phyloP scores from a whole-genome alignment of 2,888 invertebrate genomes.

The Lithophane leautieri region DNA sequence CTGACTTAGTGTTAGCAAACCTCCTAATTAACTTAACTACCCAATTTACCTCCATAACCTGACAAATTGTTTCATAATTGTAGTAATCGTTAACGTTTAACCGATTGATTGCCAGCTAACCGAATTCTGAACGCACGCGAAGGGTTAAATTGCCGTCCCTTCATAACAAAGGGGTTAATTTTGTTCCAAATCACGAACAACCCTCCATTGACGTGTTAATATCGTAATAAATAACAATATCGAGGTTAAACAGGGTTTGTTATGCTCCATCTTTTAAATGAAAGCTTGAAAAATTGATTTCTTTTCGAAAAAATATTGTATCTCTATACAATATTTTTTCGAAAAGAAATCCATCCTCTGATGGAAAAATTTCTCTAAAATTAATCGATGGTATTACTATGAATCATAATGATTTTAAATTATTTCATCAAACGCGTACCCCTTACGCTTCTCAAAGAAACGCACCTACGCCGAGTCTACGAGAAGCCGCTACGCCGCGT shows the following conservation, averaged over 20 bases:
- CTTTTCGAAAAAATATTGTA: not conserved
- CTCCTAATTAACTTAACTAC: conserved; percentile 43
- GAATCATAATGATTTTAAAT: not conserved
- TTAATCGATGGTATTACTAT: not conserved
- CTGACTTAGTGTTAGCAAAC: conserved; percentile 15
- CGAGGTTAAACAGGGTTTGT: conserved; percentile 64
- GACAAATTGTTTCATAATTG: conserved; percentile 76
- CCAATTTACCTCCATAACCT: conserved; percentile 54
- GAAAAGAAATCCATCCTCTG: too few species aligned
- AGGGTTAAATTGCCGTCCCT: conserved; percentile 74
- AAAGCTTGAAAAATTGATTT: conserved; percentile 49
- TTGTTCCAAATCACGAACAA: conserved; percentile 75
- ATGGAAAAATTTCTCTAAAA: conserved; percentile 1
- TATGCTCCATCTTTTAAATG: conserved; percentile 57
- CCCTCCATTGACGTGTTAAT: conserved; percentile 86
- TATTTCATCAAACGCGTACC: not conserved
- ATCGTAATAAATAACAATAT: conserved; percentile 79
- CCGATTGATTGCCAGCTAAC: conserved; percentile 84
- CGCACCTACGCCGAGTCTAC: not conserved
- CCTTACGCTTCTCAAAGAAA: too few species aligned
- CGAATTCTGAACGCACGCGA: conserved; percentile 45
- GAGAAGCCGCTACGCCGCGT: too few species aligned
- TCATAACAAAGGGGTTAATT: conserved; percentile 82
- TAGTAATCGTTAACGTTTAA: conserved; percentile 72
- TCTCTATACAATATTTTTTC: too few species aligned